These are phyloP conservation scores for Glossosoma conforme DNA, from an alignment of 1,140 invertebrate species.

Conservation along the genomic window DNA sequence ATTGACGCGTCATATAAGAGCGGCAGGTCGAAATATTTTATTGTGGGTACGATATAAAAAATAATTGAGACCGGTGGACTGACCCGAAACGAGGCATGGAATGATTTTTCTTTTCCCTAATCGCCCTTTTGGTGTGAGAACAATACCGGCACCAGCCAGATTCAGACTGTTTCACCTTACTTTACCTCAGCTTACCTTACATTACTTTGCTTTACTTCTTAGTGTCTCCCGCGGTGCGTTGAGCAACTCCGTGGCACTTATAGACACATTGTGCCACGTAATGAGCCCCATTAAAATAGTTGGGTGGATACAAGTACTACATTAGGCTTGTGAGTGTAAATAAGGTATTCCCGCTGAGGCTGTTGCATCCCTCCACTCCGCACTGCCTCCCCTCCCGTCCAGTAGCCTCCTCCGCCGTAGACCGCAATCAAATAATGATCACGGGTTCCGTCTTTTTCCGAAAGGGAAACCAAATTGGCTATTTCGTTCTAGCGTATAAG, in stretches of 20 bases:
- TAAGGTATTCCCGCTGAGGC: neutral
- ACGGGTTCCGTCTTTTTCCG: conserved; percentile 7
- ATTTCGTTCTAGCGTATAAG: conserved; percentile 1
- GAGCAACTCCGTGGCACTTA: conserved; percentile 7
- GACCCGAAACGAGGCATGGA: too few species aligned
- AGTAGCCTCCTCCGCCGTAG: neutral
- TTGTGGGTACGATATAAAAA: too few species aligned
- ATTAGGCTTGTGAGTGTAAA: conserved; percentile 11
- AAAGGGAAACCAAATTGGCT: conserved; percentile 19
- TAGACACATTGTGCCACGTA: conserved; percentile 3
- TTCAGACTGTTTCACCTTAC: too few species aligned
- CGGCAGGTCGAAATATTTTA: too few species aligned
- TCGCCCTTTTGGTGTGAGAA: too few species aligned
- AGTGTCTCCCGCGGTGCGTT: too few species aligned
- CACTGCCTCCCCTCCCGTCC: neutral
- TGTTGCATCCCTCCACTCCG: conserved; percentile 3
- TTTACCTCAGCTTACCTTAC: too few species aligned
- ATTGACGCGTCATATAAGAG: too few species aligned
- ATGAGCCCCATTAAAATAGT: conserved; percentile 15
- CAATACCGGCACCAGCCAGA: too few species aligned
- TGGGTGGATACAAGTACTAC: conserved; percentile 19
- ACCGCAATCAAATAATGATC: conserved; percentile 17
- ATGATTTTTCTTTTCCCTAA: too few species aligned
- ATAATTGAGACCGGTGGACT: too few species aligned
- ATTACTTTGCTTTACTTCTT: too few species aligned